Evolutionary conservation across 2,113 vertebrate species (phyloP), one percentile per base, ranked within the genome.

Genomic region (Pionites leucogaster): DNA sequence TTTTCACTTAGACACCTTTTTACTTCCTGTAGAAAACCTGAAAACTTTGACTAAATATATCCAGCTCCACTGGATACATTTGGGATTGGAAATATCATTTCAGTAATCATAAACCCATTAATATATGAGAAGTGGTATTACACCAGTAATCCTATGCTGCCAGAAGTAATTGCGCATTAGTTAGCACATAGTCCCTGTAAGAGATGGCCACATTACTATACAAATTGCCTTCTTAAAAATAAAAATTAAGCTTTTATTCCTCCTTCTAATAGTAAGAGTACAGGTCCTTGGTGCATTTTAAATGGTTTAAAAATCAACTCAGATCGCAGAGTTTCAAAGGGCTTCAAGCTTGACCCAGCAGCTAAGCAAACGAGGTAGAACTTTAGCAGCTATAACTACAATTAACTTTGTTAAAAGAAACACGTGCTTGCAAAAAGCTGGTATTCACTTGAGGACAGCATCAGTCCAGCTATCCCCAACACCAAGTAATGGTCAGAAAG

Each of bases 1-100:
- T 81, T 87, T 92, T 82, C 62, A 86, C 24, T 81, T 71, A 55
- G 24, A 60, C 27, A 71, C 33, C 46, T 85, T 62, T 62, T 88
- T 84, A 93, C 59, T 86, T 39, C 4, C 85, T 82, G 28, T 49
- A 94, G 67, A 67, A 55, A 87, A 94, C 74, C 79, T 81, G 80
- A 97, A 94, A 93, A 97, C 62, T 97, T 96, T 89, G 83, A 96
- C 93, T 96, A 97, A 96, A 96, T 95, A 90, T 84, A 94, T 92
- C 74, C 88, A 97, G 88, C 88, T 79, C 90, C 94, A 90, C 84
- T 82, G 92, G 94, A 97, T 87, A 77, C 85, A 96, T 97, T 94
- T 96, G 78, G 94, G 92, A 60, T 64, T 17, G 81, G 90, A 78
- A 97, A 95, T 95, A 95, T 46, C 13, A 60, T 96, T 94, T 95